These are phyloP conservation scores for Sterrhoptilus dennistouni DNA, from an alignment of 2,113 vertebrate species.

Conservation along the genomic window DNA sequence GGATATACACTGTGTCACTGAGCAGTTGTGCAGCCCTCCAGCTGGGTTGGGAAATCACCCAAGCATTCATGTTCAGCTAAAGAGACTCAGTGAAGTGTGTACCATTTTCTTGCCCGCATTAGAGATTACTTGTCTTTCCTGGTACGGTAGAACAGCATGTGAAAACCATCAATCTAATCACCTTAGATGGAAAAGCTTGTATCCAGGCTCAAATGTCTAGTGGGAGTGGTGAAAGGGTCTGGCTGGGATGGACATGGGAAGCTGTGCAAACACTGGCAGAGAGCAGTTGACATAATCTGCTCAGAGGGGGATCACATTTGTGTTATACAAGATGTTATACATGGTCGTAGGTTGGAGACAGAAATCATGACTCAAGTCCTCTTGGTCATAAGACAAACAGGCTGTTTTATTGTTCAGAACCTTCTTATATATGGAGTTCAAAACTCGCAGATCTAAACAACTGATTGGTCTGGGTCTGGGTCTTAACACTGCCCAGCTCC, in stretches of 20 bases:
- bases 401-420: background rate
- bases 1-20: background rate
- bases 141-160: background rate
- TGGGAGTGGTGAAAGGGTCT: background rate
- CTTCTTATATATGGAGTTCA: background rate
- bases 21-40: background rate
- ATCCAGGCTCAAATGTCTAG: background rate
- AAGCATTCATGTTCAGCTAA: background rate
- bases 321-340: background rate
- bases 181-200: background rate
- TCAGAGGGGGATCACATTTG: accelerated
- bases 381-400: background rate
- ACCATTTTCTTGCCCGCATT: background rate
- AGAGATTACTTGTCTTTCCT: background rate
- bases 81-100: background rate
- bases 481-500: background rate
- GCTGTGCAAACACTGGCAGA: background rate
- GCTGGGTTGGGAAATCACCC: background rate
- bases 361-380: background rate
- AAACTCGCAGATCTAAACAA: background rate
- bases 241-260: background rate
- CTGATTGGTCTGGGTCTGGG: background rate
- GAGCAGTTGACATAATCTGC: background rate
- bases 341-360: background rate
- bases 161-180: background rate